Evolutionary conservation across 92 coral and sea anemone genomes (phyloP), one percentile per base, ranked within the genome.

Genomic region (Scolanthus callimorphus): DNA sequence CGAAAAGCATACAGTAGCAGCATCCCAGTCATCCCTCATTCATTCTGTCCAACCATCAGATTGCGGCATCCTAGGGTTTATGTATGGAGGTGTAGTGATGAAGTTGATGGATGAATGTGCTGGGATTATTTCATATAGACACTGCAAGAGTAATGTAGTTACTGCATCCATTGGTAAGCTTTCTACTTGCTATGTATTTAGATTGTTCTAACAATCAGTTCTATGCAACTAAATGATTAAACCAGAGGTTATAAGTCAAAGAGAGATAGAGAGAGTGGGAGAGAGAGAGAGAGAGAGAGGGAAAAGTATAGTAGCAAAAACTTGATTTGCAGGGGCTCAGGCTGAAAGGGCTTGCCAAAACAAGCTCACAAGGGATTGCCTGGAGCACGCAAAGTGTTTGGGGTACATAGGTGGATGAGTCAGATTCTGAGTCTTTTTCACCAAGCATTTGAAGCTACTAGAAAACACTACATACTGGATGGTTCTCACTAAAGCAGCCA

Each of bases 21-120:
- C 78, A 47, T 92, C 98, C 9, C 84, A 79, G 49, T 88, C 98
- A 10, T 80, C 96, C 3, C 71, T 92, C 49, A 84, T 83, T 27
- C 98, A 92, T 58, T 69, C 78, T 13, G 84, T 89, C 12, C 96
- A 84, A 22, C 94, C 96, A 25, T 88, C 98, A 58, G 96, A 92
- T 24, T 92, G 98, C 59, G 57, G 88, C 45, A 65, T 27, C 23
- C 55, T 55, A 64, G 85, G 88, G 0, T 69, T 51, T 44, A 68
- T 90, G 10, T 76, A 67, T 67, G 98, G 98, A 63, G 98, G 98
- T 1, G 85, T 92, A 6, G 72, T 81, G 0, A 92, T 92, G 96
- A 92, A 92, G 66, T 59, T 92, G 81, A 92, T 92, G 98, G 98
- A 92, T 72, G 88, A 83, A 11, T 66, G 84, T 26, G 98, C 96